Base-by-base conservation (phyloP, 2,113 vertebrate genomes). In the Oxygymnocypris stewartii region DNA sequence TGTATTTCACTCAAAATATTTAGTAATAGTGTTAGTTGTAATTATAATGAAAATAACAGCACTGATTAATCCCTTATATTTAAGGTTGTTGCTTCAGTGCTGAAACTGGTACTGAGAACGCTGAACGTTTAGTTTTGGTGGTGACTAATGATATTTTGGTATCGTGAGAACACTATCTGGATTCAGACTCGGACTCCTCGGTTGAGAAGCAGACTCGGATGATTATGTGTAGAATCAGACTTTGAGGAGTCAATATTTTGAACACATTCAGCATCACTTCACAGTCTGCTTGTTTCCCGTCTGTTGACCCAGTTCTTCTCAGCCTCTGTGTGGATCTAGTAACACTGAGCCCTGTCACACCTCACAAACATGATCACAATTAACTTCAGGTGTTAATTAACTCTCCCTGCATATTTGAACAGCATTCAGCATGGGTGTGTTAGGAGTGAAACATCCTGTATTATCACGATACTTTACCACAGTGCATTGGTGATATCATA, bases 331-430 rank as follows among this genome's bases (percentile, higher is more conserved):
- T 20, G 31, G 67, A 20, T 71, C 67, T 4, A 71, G 67, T 71
- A 37, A 37, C 65, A 31, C 31, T 37, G 31, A 71, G 67, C 67
- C 31, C 8, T 20, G 67, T 71, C 67, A 37, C 67, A 71, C 31
- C 67, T 71, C 67, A 4, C 67, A 37, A 20, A 71, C 31, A 14
- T 35, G 65, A 20, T 20, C 31, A 16, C 10, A 37, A 71, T 71
- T 71, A 71, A 71, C 31, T 71, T 37, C 67, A 71, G 31, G 67
- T 71, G 67, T 71, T 71, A 71, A 71, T 71, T 71, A 71, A 71
- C 31, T 71, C 67, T 71, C 31, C 51, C 4, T 54, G 51, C 51
- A 54, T 18, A 54, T 18, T 54, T 18, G 18, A 54, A 6, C 51
- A 18, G 14, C 51, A 54, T 18, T 69, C 14, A 16, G 6, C 65